Evolutionary conservation across 2,797 vertebrate genomes (phyloP), one percentile per base, ranked within the genome.

Genomic region (Fundulus diaphanus): DNA sequence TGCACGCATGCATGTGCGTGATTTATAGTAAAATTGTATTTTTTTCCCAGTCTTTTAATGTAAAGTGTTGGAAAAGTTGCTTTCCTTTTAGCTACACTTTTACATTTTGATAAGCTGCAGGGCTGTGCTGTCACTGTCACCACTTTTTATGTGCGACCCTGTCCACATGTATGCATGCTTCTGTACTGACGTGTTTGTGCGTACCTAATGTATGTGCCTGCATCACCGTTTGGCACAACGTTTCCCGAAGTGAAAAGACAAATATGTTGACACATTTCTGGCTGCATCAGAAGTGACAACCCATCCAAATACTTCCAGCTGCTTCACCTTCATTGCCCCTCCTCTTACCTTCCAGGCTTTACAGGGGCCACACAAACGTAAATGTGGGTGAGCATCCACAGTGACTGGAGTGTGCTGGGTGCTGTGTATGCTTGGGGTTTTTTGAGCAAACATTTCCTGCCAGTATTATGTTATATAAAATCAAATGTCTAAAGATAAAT

Each of bases 321-420:
- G 61, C 66, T 68, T 72, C 79, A 77, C 80, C 79, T 83, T 84
- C 76, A 76, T 75, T 76, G 63, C 69, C 72, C 66, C 35, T 35
- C 9, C 29, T 63, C 70, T 40, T 51, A 82, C 72, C 78, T 78
- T 73, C 70, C 1, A 6, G 76, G 71, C 49, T 82, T 78, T 29
- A 2, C 29, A 33, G 59, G 73, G 29, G 44, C 52, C 76, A 68
- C 71, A 40, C 31, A 65, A 80, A 74, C 66, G 74, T 75, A 71
- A 83, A 87, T 89, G 63, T 89, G 88, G 89, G 92, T 91, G 90
- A 88, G 77, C 16, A 44, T 35, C 9, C 67, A 69, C 72, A 75
- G 59, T 77, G 74, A 83, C 79, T 82, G 37, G 24, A 81, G 70
- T 72, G 61, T 71, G 51, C 49, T 71, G 35, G 51, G 74, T 59